Evolutionary conservation across 2,888 invertebrate species (phyloP), one percentile per base, ranked within the genome.

Genomic region (Caenorhabditis uteleia): DNA sequence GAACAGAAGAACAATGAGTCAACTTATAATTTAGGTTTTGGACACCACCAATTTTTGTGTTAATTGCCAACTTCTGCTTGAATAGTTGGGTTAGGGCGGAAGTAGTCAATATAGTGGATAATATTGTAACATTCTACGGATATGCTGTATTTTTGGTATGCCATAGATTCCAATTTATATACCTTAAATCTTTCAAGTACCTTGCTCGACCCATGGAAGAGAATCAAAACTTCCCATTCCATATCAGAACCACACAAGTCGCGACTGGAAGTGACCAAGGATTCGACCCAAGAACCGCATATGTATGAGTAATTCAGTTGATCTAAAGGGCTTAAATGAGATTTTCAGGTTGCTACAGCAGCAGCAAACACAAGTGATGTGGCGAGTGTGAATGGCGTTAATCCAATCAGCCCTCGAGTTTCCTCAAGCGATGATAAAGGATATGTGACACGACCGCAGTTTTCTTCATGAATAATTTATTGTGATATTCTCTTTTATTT

Each of bases 181-280:
- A n/a, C 27, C 21, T 47, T 54, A n/a, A 42, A 2, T 12, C 34
- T 66, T 86, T 87, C 4, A 85, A 91, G 91, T 84, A 90, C 57
- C 83, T 93, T 55, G 92, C 92, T 0, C 86, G 91, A 80, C 93
- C 93, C 2, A 89, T 90, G 1, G 89, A 90, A 59, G 91, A 91
- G 0, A 93, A 93, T 83, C 90, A 89, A 79, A 91, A 91, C 82
- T 93, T 93, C 79, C 93, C 93, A 0, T 93, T 91, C 83, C 93
- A 93, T 83, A 91, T 93, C 26, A 86, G 91, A 49, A 92, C 92
- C 0, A 90, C 90, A 0, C 92, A 92, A 85, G 85, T 87, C 21
- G 68, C 62, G 39, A 85, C 87, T 21, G n/a, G n/a, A n/a, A n/a
- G n/a, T n/a, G 68, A 65, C 44, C 51, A 51, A 25, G 70, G 68